Percentiles rank a stretch among this genome's conserved stretches.
Conservation (phyloP, 2,797 vertebrate genomes). For the Poecile montanus region DNA sequence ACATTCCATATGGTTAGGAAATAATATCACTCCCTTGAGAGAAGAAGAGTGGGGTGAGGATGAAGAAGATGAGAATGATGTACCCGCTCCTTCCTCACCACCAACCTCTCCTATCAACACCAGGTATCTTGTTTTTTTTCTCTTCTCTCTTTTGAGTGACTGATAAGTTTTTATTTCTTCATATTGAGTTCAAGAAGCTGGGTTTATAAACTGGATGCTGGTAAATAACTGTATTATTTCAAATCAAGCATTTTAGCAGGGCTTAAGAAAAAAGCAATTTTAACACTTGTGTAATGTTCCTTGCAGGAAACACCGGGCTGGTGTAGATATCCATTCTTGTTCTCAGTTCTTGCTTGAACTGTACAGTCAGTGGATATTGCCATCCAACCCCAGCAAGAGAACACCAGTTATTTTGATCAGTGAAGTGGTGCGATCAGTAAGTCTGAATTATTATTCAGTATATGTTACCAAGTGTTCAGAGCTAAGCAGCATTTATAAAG, state of each 20-base stretch:
- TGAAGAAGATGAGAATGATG: slow-evolving; percentile 92
- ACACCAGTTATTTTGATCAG: slow-evolving; percentile 92
- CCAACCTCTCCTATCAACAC: slow-evolving; percentile 92
- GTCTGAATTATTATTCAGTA: slow-evolving; percentile 42
- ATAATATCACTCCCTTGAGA: slow-evolving; percentile 93
- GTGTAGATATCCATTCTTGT: slow-evolving; percentile 98
- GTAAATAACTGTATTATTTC: neutral
- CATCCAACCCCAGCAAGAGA: slow-evolving; percentile 85
- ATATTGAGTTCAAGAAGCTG: neutral
- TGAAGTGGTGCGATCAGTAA: slow-evolving; percentile 96
- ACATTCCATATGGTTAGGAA: slow-evolving; percentile 96
- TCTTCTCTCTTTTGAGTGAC: neutral
- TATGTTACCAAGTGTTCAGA: neutral
- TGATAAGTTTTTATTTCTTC: neutral
- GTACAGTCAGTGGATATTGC: slow-evolving; percentile 97
- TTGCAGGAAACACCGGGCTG: slow-evolving; percentile 93
- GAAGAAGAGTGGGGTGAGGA: slow-evolving; percentile 97
- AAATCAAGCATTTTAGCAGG: neutral
- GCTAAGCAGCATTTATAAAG: neutral
- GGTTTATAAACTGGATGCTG: neutral
- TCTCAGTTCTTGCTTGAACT: slow-evolving; percentile 97
- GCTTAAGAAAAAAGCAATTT: neutral
- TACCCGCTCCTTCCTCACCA: slow-evolving; percentile 84
- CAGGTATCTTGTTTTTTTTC: slow-evolving; percentile 77
- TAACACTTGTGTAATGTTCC: neutral